These are phyloP conservation scores for Hemitrygon akajei DNA, from an alignment of 2,797 vertebrate genomes.

Conservation along the genomic window DNA sequence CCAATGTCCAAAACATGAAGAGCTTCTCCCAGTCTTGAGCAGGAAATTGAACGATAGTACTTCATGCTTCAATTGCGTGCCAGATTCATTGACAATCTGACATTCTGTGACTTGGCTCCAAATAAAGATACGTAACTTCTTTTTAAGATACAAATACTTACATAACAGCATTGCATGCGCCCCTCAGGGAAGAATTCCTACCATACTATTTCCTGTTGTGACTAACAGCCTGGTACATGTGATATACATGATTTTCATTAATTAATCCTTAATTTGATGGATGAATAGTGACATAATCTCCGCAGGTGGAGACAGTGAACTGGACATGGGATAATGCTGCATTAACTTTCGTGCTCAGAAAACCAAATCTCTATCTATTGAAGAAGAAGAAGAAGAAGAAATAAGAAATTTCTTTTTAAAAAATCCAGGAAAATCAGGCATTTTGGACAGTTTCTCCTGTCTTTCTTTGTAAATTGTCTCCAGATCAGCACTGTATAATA, in stretches of 20 bases:
- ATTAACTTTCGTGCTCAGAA: neutral
- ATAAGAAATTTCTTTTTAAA: neutral
- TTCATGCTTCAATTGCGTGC: neutral
- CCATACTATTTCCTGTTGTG: neutral
- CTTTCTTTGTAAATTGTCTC: neutral
- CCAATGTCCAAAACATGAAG: neutral
- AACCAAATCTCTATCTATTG: neutral
- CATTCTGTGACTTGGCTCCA: neutral
- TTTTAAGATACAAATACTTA: neutral
- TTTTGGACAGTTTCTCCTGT: neutral
- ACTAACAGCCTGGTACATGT: neutral
- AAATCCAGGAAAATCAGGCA: neutral
- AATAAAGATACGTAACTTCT: neutral
- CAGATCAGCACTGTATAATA: neutral
- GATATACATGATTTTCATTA: neutral
- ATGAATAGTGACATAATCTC: neutral
- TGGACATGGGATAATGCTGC: neutral
- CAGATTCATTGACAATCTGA: neutral
- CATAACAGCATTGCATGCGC: neutral
- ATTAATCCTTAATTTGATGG: neutral
- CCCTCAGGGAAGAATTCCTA: constrained; percentile 4
- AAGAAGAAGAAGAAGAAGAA: neutral
- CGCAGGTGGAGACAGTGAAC: neutral
- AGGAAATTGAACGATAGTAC: neutral
- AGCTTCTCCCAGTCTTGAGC: neutral